Percentiles rank a stretch among this genome's conserved stretches.
Evolutionary conservation across 2,888 invertebrate species (phyloP).

Genomic region (Apamea epomidion): DNA sequence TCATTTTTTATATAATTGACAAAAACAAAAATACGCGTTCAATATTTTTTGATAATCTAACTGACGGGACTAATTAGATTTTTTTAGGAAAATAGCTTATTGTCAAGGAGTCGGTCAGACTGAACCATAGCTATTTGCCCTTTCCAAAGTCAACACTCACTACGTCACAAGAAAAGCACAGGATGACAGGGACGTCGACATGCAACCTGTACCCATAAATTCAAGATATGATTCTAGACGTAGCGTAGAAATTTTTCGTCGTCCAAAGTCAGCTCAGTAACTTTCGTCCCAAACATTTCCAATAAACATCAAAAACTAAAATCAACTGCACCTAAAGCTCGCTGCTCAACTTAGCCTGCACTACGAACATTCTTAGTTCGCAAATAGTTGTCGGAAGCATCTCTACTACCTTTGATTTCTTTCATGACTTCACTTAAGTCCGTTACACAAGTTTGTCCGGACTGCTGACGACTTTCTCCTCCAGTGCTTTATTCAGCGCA

Average conservation of each 20-base stretch:
- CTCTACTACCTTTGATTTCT: conserved; percentile 61
- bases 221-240: too few species aligned
- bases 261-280: too few species aligned
- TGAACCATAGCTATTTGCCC: neutral
- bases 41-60: too few species aligned
- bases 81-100: too few species aligned
- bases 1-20: too few species aligned
- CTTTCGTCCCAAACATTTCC: conserved; percentile 39
- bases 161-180: neutral
- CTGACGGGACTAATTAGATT: too few species aligned
- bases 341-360: conserved; percentile 14
- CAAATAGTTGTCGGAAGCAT: conserved; percentile 59
- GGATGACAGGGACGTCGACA: too few species aligned
- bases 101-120: neutral
- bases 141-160: neutral
- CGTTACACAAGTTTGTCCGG: conserved; percentile 53
- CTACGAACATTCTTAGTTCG: conserved; percentile 43
- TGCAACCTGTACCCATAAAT: too few species aligned
- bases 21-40: too few species aligned
- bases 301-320: conserved; percentile 56
- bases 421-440: conserved; percentile 56
- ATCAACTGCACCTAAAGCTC: conserved; percentile 45
- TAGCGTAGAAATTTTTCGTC: too few species aligned
- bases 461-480: conserved; percentile 38
- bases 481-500: conserved; percentile 44